Conservation (phyloP, 2,888 invertebrate genomes). For the Julus scanicus region DNA sequence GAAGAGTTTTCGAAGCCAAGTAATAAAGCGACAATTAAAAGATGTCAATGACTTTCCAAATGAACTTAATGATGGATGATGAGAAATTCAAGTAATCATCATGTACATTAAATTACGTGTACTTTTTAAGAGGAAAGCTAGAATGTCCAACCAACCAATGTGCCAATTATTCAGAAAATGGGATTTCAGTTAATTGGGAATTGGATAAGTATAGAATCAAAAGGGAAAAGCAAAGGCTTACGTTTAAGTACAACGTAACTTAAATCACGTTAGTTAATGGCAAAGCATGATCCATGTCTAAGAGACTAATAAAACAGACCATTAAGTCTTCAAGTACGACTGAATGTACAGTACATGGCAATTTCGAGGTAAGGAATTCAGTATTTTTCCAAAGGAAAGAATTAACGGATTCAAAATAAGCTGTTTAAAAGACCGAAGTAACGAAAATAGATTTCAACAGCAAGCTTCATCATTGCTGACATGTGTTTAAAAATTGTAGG, state of each 20-base stretch:
- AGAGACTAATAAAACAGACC: background rate
- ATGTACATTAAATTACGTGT: background rate
- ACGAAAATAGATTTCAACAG: too few species aligned
- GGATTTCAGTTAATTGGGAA: background rate
- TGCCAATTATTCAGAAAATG: background rate
- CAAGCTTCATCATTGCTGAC: too few species aligned
- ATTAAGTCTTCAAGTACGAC: background rate
- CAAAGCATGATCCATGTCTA: background rate
- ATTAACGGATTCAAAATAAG: background rate
- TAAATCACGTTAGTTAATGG: background rate
- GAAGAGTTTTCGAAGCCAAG: background rate
- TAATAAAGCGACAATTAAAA: background rate
- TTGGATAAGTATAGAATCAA: background rate
- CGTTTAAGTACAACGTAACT: slow-evolving; percentile 3
- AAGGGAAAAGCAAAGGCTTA: background rate
- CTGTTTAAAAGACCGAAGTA: too few species aligned
- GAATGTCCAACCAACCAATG: background rate
- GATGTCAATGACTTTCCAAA: background rate
- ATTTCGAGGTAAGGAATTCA: background rate
- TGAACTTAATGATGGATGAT: background rate
- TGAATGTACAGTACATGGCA: background rate
- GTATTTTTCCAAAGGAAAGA: background rate
- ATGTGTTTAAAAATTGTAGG: too few species aligned
- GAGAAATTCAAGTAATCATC: background rate
- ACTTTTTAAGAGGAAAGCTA: background rate